A percentile compares a stretch with the other conserved stretches of the same genome.
Evolutionary conservation across 2,888 invertebrate species (phyloP).

Genomic region (Allygus modestus): DNA sequence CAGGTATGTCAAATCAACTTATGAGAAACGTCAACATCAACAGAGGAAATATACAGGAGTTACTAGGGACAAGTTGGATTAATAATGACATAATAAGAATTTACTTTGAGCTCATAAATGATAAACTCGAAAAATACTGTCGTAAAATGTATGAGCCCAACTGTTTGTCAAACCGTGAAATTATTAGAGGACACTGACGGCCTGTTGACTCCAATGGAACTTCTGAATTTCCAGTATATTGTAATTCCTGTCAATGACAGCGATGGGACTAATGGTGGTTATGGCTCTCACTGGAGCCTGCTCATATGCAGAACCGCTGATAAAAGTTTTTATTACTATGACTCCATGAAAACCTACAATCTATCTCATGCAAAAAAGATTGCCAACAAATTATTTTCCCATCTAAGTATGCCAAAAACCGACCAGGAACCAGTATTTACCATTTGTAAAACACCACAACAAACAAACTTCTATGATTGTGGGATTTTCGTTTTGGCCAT

Average conservation of each 20-base stretch:
- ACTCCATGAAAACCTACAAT: not conserved
- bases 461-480: conserved; percentile 10
- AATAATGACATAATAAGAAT: conserved; percentile 12
- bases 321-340: not conserved
- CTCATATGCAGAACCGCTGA: not conserved
- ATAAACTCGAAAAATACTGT: not conserved
- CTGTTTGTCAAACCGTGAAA: conserved; percentile 3
- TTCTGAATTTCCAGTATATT: not conserved
- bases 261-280: not conserved
- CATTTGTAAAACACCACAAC: conserved; percentile 4
- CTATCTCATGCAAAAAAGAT: not conserved
- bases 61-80: not conserved
- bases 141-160: not conserved
- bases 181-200: not conserved
- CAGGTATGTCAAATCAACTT: not conserved
- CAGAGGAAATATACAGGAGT: not conserved
- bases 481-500: not conserved
- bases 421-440: not conserved
- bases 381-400: not conserved
- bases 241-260: not conserved
- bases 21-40: not conserved
- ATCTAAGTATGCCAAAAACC: not conserved
- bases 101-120: conserved; percentile 54
- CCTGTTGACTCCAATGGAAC: not conserved
- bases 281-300: conserved; percentile 28